These are phyloP conservation scores for Triplophysa dalaica DNA, from an alignment of 2,113 vertebrate species.

Conservation along the genomic window DNA sequence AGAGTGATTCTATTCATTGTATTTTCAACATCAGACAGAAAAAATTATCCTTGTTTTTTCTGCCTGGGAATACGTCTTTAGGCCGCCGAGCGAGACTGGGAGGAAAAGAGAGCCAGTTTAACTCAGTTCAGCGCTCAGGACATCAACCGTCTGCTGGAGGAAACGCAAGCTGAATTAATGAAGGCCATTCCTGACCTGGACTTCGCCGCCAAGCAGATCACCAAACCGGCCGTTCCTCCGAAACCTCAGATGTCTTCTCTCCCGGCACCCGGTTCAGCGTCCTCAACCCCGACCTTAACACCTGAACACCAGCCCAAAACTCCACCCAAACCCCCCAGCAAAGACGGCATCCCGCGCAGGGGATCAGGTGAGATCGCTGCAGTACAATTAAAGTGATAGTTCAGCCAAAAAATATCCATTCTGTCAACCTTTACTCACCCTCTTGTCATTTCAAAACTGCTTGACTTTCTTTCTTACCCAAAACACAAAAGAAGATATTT, in stretches of 20 bases:
- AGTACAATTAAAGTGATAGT: too few relatives aligned
- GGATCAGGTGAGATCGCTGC: conserved; percentile 79
- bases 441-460: too few relatives aligned
- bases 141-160: conserved; percentile 94
- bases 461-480: too few relatives aligned
- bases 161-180: conserved; percentile 95
- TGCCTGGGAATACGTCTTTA: conserved; percentile 51
- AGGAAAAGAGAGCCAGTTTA: conserved; percentile 93
- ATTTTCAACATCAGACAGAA: too few relatives aligned
- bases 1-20: too few relatives aligned
- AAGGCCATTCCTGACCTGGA: conserved; percentile 97
- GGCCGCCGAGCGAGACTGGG: conserved; percentile 96
- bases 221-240: conserved; percentile 70
- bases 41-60: too few relatives aligned
- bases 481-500: too few relatives aligned
- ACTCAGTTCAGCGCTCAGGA: conserved; percentile 96
- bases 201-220: conserved; percentile 88
- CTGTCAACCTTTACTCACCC: too few relatives aligned
- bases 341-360: conserved; percentile 82
- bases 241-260: conserved; percentile 75
- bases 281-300: conserved; percentile 68
- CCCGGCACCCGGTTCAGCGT: conserved; percentile 57
- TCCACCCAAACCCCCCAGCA: conserved; percentile 81
- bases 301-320: conserved; percentile 86
- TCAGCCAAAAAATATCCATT: too few relatives aligned